These are phyloP conservation scores for Oeneis ivallda DNA, from an alignment of 2,888 invertebrate species.

Conservation along the genomic window DNA sequence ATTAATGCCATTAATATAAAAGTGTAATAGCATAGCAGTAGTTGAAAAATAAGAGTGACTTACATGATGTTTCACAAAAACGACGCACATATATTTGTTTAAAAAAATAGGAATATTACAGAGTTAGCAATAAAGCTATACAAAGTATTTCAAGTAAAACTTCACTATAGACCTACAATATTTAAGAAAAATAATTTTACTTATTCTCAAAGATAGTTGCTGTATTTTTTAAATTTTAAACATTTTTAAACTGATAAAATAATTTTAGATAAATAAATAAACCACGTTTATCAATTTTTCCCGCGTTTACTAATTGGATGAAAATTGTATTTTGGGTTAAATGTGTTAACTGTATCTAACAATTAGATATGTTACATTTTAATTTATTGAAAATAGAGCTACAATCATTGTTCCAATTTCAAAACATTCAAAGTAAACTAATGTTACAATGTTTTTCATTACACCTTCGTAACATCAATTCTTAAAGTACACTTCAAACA, in stretches of 20 bases:
- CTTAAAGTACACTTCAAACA: neutral
- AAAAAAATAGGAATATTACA: neutral
- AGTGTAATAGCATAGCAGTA: neutral
- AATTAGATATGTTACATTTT: constrained; percentile 59
- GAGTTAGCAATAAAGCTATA: neutral
- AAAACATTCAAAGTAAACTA: constrained; percentile 10
- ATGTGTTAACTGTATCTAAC: constrained; percentile 43
- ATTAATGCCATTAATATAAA: neutral
- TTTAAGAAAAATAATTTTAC: neutral
- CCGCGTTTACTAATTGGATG: neutral
- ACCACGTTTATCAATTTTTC: neutral
- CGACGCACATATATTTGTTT: neutral
- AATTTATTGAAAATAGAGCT: constrained; percentile 25
- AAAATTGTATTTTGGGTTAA: neutral
- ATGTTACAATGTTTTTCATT: constrained; percentile 21
- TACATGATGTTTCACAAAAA: neutral
- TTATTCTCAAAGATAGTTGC: neutral
- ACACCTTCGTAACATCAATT: constrained; percentile 13
- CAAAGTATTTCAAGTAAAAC: neutral
- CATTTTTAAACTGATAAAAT: no score
- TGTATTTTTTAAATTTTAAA: no score
- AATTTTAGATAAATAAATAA: neutral
- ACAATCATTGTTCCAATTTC: constrained; percentile 14
- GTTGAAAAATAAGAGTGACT: neutral
- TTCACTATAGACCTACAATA: neutral